A percentile compares a stretch with the other conserved stretches of the same genome.
phyloP scores from a whole-genome alignment of 1,140 invertebrate species.

The Drosophila truncata region DNA sequence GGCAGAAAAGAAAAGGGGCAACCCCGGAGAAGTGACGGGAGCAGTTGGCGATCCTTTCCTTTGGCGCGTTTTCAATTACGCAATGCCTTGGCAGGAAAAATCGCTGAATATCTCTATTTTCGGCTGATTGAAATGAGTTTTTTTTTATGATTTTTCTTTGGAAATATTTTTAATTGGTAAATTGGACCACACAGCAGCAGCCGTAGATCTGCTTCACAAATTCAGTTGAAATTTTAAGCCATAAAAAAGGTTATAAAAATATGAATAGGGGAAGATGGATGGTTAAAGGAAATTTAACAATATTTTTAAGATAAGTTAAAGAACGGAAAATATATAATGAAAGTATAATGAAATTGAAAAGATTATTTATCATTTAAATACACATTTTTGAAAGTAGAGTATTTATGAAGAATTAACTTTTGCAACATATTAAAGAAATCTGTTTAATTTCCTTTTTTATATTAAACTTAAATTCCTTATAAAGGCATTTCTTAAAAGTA shows the following conservation, averaged over 20 bases:
- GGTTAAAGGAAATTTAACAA: too few species aligned
- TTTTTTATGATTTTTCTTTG: conserved; percentile 52
- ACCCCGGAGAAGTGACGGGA: conserved; percentile 29
- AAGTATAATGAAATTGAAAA: background rate
- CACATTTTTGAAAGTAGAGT: background rate
- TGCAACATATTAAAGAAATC: too few species aligned
- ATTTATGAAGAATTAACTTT: background rate
- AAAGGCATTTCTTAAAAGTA: too few species aligned
- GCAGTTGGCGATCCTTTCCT: conserved; percentile 37
- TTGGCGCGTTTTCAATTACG: conserved; percentile 50
- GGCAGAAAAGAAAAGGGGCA: conserved; percentile 2
- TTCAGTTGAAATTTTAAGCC: background rate
- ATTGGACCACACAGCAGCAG: conserved; percentile 36
- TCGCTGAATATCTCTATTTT: conserved; percentile 44
- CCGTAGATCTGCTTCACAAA: background rate
- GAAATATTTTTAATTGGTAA: conserved; percentile 51
- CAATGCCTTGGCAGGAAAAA: conserved; percentile 38
- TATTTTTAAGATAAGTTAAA: background rate
- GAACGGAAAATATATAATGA: background rate
- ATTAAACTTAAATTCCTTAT: too few species aligned
- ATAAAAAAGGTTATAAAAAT: background rate
- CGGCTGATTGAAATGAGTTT: conserved; percentile 29
- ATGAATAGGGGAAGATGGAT: background rate
- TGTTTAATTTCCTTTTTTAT: too few species aligned
- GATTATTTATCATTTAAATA: background rate